Conservation (phyloP, 1,140 invertebrate genomes). For the Drosophila nasuta region DNA sequence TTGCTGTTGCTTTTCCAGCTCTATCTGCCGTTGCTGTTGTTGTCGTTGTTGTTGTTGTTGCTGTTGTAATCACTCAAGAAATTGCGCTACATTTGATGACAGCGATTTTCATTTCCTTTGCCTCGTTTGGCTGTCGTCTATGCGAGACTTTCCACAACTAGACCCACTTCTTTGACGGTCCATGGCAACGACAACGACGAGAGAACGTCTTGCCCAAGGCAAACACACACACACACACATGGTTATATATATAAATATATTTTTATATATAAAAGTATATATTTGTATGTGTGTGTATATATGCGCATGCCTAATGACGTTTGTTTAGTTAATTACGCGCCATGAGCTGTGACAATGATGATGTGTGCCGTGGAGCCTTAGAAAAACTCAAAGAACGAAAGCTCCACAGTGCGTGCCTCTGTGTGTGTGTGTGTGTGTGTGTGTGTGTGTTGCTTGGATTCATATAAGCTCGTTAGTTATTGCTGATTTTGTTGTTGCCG, state of each 20-base stretch:
- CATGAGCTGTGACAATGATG: constrained; percentile 82
- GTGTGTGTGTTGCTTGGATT: constrained; percentile 31
- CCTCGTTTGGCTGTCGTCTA: constrained; percentile 47
- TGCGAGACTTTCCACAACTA: background rate
- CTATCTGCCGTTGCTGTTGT: constrained; percentile 16
- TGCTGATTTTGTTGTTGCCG: constrained; percentile 34
- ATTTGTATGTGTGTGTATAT: constrained; percentile 14
- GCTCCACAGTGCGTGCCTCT: background rate
- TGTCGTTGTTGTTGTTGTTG: constrained; percentile 21
- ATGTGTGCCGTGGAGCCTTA: constrained; percentile 54
- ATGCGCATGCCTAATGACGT: constrained; percentile 79
- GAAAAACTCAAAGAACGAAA: constrained; percentile 46
- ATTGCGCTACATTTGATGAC: constrained; percentile 82
- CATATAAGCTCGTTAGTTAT: constrained; percentile 71
- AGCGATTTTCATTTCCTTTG: constrained; percentile 76
- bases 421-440: constrained; percentile 3
- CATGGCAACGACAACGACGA: constrained; percentile 28
- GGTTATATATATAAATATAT: constrained; percentile 9
- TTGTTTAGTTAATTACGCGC: constrained; percentile 84
- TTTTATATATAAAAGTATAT: constrained; percentile 14
- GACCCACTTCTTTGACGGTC: constrained; percentile 31
- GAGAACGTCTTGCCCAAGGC: constrained; percentile 50
- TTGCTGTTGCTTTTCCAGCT: constrained; percentile 13
- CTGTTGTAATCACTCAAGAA: constrained; percentile 82
- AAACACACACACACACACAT: constrained; percentile 7